Conservation (phyloP, 2,888 invertebrate species). For the Erpobdella octoculata region DNA sequence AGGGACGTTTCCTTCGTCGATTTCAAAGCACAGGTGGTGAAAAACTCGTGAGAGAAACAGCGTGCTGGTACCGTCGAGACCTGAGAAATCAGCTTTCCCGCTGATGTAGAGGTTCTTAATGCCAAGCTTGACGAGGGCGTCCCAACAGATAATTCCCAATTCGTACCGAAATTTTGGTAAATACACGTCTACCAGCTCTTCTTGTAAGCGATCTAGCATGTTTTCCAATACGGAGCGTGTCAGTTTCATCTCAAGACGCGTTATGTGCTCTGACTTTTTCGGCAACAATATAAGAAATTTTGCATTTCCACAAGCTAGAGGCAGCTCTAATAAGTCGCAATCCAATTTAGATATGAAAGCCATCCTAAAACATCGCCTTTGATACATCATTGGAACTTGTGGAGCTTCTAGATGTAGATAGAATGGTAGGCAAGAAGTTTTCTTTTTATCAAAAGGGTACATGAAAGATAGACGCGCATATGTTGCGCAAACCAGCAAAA, state of each 20-base stretch:
- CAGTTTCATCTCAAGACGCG: conserved; percentile 37
- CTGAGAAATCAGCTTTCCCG: conserved; percentile 37
- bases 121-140: conserved; percentile 36
- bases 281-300: conserved; percentile 37
- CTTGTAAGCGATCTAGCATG: conserved; percentile 31
- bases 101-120: conserved; percentile 35
- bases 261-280: conserved; percentile 36
- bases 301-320: conserved; percentile 35
- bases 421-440: conserved; percentile 35
- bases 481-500: conserved; percentile 36
- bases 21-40: conserved; percentile 37
- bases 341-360: conserved; percentile 34
- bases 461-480: conserved; percentile 37
- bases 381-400: conserved; percentile 38
- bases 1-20: conserved; percentile 34
- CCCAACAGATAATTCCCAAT: conserved; percentile 34
- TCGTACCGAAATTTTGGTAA: conserved; percentile 38
- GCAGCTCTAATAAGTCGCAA: conserved; percentile 37
- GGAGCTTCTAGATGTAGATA: conserved; percentile 35
- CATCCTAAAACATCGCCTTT: conserved; percentile 32
- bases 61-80: conserved; percentile 34
- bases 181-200: conserved; percentile 38
- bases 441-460: conserved; percentile 37
- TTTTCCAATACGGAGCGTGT: conserved; percentile 35
- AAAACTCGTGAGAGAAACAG: conserved; percentile 36